A percentile compares a stretch with the other conserved stretches of the same genome.
These are phyloP conservation scores for Gambusia holbrooki DNA, from an alignment of 2,113 vertebrate genomes.

Conservation along the genomic window DNA sequence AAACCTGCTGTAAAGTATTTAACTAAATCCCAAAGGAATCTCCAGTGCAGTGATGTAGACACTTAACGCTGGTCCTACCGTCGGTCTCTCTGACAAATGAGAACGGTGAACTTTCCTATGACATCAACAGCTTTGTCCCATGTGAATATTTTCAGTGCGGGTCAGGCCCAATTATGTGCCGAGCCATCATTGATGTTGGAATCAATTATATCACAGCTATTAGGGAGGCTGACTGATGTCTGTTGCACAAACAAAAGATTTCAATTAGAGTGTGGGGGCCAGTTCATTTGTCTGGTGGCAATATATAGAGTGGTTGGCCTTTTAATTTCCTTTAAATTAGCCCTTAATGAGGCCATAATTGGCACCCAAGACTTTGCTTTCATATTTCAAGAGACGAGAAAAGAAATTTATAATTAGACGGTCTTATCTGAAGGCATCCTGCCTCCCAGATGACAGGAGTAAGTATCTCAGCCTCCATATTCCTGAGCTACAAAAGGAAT, in stretches of 20 bases:
- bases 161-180: constrained; percentile 74
- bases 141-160: constrained; percentile 60
- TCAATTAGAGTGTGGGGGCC: constrained; percentile 72
- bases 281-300: constrained; percentile 74
- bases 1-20: constrained; percentile 68
- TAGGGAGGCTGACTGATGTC: constrained; percentile 73
- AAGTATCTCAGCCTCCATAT: constrained; percentile 53
- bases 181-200: constrained; percentile 70
- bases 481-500: constrained; percentile 60
- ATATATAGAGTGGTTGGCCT: constrained; percentile 74
- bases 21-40: constrained; percentile 48
- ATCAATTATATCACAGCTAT: constrained; percentile 77
- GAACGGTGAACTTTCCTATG: constrained; percentile 61
- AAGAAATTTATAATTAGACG: constrained; percentile 74
- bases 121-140: constrained; percentile 66
- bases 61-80: constrained; percentile 35
- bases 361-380: constrained; percentile 68
- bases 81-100: constrained; percentile 68
- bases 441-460: constrained; percentile 69
- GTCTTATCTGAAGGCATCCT: constrained; percentile 72
- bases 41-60: constrained; percentile 35
- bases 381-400: constrained; percentile 73
- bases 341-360: constrained; percentile 76
- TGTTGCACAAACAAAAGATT: constrained; percentile 79
- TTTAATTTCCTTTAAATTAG: constrained; percentile 81